Conservation (phyloP, 2,113 vertebrate genomes). For the Cyrtonyx montezumae region DNA sequence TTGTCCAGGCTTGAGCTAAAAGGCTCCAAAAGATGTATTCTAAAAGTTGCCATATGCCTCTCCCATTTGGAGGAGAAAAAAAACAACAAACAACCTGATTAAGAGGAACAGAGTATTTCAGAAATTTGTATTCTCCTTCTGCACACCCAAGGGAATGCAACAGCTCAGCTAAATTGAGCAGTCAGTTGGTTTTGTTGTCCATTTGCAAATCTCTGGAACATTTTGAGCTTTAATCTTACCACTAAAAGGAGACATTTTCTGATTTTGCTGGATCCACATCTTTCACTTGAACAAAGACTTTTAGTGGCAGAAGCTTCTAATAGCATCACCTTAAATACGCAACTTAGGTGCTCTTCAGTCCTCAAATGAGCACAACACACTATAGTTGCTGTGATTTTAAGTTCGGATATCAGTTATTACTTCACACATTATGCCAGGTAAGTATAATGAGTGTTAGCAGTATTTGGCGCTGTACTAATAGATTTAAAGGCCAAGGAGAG, state of each 20-base stretch:
- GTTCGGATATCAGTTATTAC: background rate
- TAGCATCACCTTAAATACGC: background rate
- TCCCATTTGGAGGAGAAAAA: background rate
- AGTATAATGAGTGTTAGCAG: background rate
- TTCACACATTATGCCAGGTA: background rate
- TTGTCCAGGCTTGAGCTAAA: constrained; percentile 11
- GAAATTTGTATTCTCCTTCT: constrained; percentile 33
- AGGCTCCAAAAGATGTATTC: constrained; percentile 1
- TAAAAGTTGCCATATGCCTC: constrained; percentile 28
- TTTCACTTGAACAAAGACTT: background rate
- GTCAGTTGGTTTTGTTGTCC: constrained; percentile 31
- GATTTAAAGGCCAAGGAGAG: background rate
- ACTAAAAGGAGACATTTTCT: background rate
- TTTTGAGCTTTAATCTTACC: constrained; percentile 22
- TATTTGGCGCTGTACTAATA: background rate
- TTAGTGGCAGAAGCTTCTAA: background rate
- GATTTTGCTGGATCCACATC: background rate
- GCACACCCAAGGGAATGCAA: constrained; percentile 28
- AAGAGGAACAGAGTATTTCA: background rate
- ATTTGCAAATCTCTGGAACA: constrained; percentile 26
- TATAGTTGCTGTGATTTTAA: background rate
- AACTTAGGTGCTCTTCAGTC: background rate
- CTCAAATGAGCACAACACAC: background rate
- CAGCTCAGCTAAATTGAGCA: constrained; percentile 8
- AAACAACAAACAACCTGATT: background rate